Conservation (phyloP, 2,888 invertebrate genomes). For the Uloborus plumipes region DNA sequence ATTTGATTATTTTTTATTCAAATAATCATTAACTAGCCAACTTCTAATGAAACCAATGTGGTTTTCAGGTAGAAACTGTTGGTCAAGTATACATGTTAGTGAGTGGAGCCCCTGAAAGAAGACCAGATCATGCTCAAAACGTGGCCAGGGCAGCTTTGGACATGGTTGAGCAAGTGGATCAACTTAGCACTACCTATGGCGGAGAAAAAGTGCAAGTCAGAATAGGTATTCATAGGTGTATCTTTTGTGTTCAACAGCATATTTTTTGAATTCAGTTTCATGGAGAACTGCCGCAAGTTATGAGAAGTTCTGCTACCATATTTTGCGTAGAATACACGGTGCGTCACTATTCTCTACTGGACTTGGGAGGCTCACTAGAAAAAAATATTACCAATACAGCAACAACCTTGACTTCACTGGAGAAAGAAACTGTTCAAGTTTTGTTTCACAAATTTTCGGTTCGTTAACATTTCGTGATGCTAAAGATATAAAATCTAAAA, state of each 20-base stretch:
- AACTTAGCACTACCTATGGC: conserved; percentile 75
- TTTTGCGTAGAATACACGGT: too few species aligned
- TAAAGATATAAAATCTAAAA: too few species aligned
- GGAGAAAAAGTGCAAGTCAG: conserved; percentile 76
- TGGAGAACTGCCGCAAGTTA: too few species aligned
- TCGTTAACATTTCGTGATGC: too few species aligned
- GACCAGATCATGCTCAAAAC: conserved; percentile 80
- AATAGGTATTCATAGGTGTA: conserved; percentile 74
- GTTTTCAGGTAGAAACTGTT: conserved; percentile 86
- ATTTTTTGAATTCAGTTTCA: not conserved
- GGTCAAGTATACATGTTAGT: conserved; percentile 94
- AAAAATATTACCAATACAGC: too few species aligned
- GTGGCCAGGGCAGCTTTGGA: conserved; percentile 85
- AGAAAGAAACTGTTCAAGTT: too few species aligned
- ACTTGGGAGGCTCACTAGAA: too few species aligned
- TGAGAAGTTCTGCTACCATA: too few species aligned
- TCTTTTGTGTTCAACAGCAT: not conserved
- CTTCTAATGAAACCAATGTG: not conserved
- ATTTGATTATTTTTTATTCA: not conserved
- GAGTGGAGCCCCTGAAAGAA: conserved; percentile 86
- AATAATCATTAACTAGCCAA: not conserved
- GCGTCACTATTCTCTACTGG: too few species aligned
- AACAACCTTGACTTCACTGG: too few species aligned
- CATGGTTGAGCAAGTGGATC: conserved; percentile 79
- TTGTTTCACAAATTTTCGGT: too few species aligned